Evolutionary conservation across 1,140 invertebrate genomes (phyloP), one percentile per base, ranked within the genome.

Genomic region (Gryon sp.): DNA sequence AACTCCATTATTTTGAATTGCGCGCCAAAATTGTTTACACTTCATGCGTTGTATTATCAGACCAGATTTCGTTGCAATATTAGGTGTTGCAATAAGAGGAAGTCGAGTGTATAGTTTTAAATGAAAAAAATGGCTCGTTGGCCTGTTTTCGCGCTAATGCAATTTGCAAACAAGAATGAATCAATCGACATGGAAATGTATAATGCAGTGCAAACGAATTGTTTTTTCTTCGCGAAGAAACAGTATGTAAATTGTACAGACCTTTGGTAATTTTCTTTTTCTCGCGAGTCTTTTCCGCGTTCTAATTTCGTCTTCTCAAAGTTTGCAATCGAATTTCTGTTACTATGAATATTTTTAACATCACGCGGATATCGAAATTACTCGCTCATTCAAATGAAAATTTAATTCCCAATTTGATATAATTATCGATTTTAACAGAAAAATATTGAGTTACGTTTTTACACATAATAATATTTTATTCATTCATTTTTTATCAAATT

Each of bases 341-440:
- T 46, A 15, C 26, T 30, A 60, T 60, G 55, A 45, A 60, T 60
- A 60, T 46, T 60, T 60, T 60, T 60, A 60, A 60, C 26, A 38
- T 8, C 9, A 5, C 19, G 28, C 12, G 8, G 36, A 41, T 32
- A 45, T 59, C 32, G 40, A 43, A 59, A 59, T 45, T 19, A 43
- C 18, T 20, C 14, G 22, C 18, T 32, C 12, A 8, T 8, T 43
- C 7, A 6, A 22, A n/a, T n/a, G n/a, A n/a, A n/a, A n/a, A n/a
- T n/a, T n/a, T n/a, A n/a, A n/a, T n/a, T n/a, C n/a, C n/a, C n/a
- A n/a, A n/a, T n/a, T n/a, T n/a, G n/a, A n/a, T n/a, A n/a, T n/a
- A n/a, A n/a, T n/a, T n/a, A n/a, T n/a, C n/a, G n/a, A n/a, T n/a
- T n/a, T n/a, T n/a, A n/a, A n/a, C n/a, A n/a, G n/a, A n/a, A n/a